phyloP scores from a whole-genome alignment of 2,888 invertebrate genomes.

The Agrochola lota region DNA sequence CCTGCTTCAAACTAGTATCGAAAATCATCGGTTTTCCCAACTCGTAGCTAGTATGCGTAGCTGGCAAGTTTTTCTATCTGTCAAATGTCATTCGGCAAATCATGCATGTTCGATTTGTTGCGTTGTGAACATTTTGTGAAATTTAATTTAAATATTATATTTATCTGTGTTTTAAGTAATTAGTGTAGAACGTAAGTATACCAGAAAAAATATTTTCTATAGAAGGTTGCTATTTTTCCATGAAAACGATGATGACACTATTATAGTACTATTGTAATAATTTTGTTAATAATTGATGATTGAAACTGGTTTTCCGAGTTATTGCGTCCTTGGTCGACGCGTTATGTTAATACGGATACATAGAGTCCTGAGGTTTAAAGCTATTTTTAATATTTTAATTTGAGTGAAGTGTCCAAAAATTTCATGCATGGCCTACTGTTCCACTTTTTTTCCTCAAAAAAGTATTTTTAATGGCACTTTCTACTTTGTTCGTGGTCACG shows the following conservation, averaged over 20 bases:
- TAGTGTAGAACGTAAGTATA: conserved; percentile 68
- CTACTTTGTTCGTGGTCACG: conserved; percentile 66
- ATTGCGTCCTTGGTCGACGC: conserved; percentile 77
- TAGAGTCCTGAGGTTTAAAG: conserved; percentile 28
- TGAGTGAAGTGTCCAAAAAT: conserved; percentile 43
- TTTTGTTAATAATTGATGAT: conserved; percentile 73
- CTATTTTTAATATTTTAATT: conserved; percentile 34
- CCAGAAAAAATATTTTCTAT: neutral
- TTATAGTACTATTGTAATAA: conserved; percentile 54
- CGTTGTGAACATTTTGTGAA: conserved; percentile 67
- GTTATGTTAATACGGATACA: conserved; percentile 72
- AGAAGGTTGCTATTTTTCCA: neutral
- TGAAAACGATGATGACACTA: conserved; percentile 20
- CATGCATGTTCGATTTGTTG: conserved; percentile 78
- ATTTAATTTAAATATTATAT: conserved; percentile 65
- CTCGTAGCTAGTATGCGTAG: conserved; percentile 32
- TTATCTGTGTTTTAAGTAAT: conserved; percentile 62
- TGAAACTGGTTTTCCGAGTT: conserved; percentile 81
- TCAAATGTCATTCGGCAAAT: conserved; percentile 80
- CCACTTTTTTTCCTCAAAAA: conserved; percentile 66
- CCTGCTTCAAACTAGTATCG: neutral
- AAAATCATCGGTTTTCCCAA: conserved; percentile 56
- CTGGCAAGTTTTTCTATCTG: conserved; percentile 65
- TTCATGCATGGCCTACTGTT: conserved; percentile 73
- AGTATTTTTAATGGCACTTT: conserved; percentile 69